These are phyloP conservation scores for Oceanodroma tethys DNA, from an alignment of 2,113 vertebrate species.

Conservation along the genomic window DNA sequence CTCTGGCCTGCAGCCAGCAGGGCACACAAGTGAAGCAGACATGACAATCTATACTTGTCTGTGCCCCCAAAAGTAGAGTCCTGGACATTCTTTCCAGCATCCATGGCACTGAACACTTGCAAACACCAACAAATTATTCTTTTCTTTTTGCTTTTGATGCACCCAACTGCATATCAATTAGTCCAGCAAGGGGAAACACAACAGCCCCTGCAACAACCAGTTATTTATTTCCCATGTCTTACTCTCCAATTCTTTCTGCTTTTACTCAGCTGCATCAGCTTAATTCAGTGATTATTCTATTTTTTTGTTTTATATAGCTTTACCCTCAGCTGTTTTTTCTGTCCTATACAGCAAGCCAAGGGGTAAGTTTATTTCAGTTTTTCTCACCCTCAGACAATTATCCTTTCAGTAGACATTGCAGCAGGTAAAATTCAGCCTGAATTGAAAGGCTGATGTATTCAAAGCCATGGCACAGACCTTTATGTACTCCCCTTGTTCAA, in stretches of 20 bases:
- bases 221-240: neutral
- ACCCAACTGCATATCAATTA: conserved; percentile 26
- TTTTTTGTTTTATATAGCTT: conserved; percentile 29
- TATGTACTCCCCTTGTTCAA: neutral
- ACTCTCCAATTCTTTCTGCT: neutral
- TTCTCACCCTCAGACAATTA: neutral
- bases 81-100: neutral
- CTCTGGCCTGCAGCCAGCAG: neutral
- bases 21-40: neutral
- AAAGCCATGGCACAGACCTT: neutral
- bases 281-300: neutral
- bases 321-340: conserved; percentile 42
- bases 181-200: conserved; percentile 11
- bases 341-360: conserved; percentile 38
- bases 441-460: neutral
- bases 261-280: neutral
- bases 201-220: neutral
- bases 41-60: neutral
- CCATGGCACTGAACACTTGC: neutral
- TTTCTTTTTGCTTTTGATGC: conserved; percentile 7
- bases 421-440: neutral
- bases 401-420: neutral
- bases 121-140: neutral
- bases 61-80: neutral
- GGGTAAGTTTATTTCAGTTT: conserved; percentile 1